These are phyloP conservation scores for Artemia franciscana DNA, from an alignment of 1,140 invertebrate genomes.

Conservation along the genomic window DNA sequence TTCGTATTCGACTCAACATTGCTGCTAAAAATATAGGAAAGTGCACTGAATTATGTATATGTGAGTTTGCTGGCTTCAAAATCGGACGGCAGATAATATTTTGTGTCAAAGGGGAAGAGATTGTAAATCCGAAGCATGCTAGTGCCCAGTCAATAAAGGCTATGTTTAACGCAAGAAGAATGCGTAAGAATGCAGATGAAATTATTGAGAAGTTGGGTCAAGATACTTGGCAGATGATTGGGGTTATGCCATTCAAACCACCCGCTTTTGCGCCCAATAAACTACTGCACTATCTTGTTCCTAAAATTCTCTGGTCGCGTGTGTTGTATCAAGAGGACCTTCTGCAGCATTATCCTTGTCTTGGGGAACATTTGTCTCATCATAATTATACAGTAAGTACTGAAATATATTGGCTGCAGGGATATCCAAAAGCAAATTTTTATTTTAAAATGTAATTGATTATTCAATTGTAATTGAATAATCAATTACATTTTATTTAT, in stretches of 20 bases:
- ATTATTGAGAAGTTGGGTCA: conserved; percentile 11
- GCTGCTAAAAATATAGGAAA: conserved; percentile 28
- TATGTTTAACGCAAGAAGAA: conserved; percentile 9
- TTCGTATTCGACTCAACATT: conserved; percentile 6
- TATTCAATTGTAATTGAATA: no score
- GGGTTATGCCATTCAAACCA: conserved; percentile 23
- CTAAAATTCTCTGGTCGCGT: conserved; percentile 12
- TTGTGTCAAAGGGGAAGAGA: conserved; percentile 15
- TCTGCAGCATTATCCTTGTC: conserved; percentile 11
- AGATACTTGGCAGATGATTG: conserved; percentile 29
- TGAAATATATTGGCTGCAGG: no score
- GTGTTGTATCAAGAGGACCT: conserved; percentile 6
- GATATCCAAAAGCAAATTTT: no score
- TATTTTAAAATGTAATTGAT: no score
- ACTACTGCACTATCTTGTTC: conserved; percentile 17
- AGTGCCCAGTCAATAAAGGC: conserved; percentile 10
- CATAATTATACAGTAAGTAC: conserved; percentile 10
- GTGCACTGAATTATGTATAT: conserved; percentile 30
- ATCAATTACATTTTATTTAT: conserved; percentile 2
- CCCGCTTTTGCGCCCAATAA: conserved; percentile 13
- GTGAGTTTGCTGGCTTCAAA: conserved; percentile 28
- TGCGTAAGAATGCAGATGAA: conserved; percentile 10
- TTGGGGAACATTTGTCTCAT: conserved; percentile 10
- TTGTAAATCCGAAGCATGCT: conserved; percentile 17
- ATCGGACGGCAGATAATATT: conserved; percentile 29